Evolutionary conservation across 1,140 invertebrate species (phyloP).

Genomic region (Temnothorax curvispinosus): DNA sequence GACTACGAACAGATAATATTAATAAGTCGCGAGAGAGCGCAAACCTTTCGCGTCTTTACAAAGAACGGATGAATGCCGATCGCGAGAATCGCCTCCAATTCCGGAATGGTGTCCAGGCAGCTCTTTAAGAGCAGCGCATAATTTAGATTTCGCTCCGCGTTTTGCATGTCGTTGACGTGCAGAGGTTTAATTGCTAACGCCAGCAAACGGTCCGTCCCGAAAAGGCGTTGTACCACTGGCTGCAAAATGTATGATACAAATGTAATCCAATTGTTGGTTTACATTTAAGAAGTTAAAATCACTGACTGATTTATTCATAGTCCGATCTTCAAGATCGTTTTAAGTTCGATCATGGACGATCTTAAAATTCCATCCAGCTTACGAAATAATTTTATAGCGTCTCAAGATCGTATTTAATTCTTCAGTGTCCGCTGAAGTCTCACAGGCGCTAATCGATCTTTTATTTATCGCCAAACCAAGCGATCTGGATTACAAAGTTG

Average conservation of each 20-base stretch:
- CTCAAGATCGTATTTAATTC: too few species aligned
- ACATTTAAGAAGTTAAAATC: background rate
- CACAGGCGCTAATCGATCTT: too few species aligned
- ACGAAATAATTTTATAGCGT: too few species aligned
- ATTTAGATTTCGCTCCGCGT: constrained; percentile 92
- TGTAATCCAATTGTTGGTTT: background rate
- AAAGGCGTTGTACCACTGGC: constrained; percentile 86
- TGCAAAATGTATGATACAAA: constrained; percentile 72
- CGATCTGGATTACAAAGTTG: too few species aligned
- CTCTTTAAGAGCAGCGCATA: constrained; percentile 93
- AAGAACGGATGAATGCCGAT: constrained; percentile 88
- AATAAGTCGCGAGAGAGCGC: background rate
- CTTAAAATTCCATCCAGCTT: background rate
- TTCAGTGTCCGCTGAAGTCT: too few species aligned
- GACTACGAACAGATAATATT: background rate
- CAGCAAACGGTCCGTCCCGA: constrained; percentile 88
- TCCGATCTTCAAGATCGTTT: background rate
- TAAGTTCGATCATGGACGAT: background rate
- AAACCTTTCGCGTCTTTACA: constrained; percentile 87
- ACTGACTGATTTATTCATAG: background rate
- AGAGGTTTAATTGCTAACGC: constrained; percentile 87
- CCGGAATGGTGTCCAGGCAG: constrained; percentile 90
- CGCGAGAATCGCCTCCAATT: constrained; percentile 88
- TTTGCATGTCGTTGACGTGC: constrained; percentile 87
- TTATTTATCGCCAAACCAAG: too few species aligned